Conservation (phyloP, 23 tunicate species). For the Aplidium turbinatum region DNA sequence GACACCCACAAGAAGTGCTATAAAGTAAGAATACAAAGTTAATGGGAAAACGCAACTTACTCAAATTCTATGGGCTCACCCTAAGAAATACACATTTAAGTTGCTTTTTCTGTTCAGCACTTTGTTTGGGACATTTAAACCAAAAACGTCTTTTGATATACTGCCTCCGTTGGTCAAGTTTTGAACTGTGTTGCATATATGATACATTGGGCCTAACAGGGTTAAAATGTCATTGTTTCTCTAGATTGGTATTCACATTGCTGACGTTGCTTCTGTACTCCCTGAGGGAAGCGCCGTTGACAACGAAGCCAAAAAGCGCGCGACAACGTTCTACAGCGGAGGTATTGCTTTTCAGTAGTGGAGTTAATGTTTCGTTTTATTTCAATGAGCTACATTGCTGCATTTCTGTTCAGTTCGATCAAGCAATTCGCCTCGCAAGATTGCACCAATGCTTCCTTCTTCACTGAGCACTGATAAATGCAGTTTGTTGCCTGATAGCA, state of each 20-base stretch:
- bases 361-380: no score
- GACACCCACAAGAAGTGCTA: conserved; percentile 57
- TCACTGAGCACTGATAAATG: conserved; percentile 46
- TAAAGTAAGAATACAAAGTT: conserved; percentile 22
- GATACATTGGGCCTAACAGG: no score
- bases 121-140: no score
- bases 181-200: no score
- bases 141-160: no score
- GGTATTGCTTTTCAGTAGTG: background rate
- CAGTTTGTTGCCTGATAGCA: conserved; percentile 54
- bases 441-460: conserved; percentile 48
- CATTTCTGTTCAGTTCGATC: no score
- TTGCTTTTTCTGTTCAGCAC: no score
- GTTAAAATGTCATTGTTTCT: background rate
- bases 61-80: background rate
- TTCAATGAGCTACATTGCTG: no score
- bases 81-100: no score
- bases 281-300: conserved; percentile 51
- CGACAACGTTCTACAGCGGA: conserved; percentile 22
- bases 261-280: conserved; percentile 78
- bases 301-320: conserved; percentile 62
- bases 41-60: background rate
- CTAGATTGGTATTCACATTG: conserved; percentile 83
- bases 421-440: no score
- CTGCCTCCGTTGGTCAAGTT: no score